Percentiles rank a stretch among this genome's conserved stretches.
Conservation (phyloP, 2,888 invertebrate species). For the Apocheima hispidaria region DNA sequence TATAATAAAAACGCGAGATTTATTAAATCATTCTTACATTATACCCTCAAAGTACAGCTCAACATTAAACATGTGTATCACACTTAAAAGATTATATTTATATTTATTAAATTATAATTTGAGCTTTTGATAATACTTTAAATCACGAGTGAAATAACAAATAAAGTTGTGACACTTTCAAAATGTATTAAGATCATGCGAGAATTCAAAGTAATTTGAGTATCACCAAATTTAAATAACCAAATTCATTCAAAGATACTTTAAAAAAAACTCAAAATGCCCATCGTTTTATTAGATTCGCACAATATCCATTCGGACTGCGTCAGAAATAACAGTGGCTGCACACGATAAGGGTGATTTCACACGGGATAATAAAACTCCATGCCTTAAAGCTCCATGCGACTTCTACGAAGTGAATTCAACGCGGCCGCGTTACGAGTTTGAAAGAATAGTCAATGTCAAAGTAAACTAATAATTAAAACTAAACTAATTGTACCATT, state of each 20-base stretch:
- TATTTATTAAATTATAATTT: background rate
- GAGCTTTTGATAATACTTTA: background rate
- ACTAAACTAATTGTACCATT: no score
- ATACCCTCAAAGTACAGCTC: background rate
- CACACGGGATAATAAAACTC: background rate
- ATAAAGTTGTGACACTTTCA: background rate
- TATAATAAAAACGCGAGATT: background rate
- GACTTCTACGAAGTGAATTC: no score
- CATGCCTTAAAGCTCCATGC: no score
- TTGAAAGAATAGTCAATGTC: no score
- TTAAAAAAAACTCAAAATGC: background rate
- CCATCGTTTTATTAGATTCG: conserved; percentile 13
- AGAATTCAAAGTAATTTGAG: background rate
- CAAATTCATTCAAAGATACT: no score
- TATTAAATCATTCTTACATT: conserved; percentile 6
- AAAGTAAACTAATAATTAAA: no score
- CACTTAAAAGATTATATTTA: background rate
- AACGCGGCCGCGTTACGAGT: no score
- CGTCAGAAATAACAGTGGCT: background rate
- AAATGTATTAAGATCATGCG: background rate
- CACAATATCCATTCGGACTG: conserved; percentile 7
- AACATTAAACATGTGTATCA: background rate
- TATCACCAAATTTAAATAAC: no score
- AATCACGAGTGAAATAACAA: no score
- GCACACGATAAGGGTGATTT: conserved; percentile 7